Evolutionary conservation across 2,113 vertebrate genomes (phyloP).

Genomic region (Ochotona princeps): DNA sequence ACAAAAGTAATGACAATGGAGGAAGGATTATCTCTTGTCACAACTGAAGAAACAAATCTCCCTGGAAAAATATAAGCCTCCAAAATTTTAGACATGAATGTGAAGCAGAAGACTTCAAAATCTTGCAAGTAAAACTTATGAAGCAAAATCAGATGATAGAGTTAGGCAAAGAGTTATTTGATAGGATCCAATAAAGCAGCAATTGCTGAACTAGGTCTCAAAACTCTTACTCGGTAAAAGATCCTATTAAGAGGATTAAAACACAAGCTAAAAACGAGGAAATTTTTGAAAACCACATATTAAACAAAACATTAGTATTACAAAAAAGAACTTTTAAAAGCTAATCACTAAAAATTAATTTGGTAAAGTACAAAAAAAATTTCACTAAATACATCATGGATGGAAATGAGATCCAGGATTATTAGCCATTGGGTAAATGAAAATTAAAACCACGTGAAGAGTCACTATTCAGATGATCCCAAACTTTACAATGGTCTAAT

Average conservation of each 20-base stretch:
- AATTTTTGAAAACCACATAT: neutral
- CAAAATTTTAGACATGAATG: neutral
- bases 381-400: neutral
- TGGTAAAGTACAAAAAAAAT: neutral
- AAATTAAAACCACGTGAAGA: slow-evolving; percentile 5
- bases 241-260: neutral
- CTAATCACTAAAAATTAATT: slow-evolving; percentile 3
- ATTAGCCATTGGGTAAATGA: neutral
- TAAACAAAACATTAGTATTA: neutral
- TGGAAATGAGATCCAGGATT: neutral
- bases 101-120: slow-evolving; percentile 13
- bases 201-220: neutral
- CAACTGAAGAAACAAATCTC: neutral
- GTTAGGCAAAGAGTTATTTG: neutral
- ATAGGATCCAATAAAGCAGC: neutral
- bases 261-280: neutral
- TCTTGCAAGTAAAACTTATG: neutral
- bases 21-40: neutral
- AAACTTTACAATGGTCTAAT: too few relatives aligned
- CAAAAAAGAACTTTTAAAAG: neutral
- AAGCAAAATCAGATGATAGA: neutral
- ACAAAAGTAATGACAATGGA: neutral
- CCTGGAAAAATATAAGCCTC: neutral
- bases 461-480: neutral
- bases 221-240: neutral